Base-by-base conservation (phyloP, 2,888 invertebrate genomes). In the Volucella inflata region DNA sequence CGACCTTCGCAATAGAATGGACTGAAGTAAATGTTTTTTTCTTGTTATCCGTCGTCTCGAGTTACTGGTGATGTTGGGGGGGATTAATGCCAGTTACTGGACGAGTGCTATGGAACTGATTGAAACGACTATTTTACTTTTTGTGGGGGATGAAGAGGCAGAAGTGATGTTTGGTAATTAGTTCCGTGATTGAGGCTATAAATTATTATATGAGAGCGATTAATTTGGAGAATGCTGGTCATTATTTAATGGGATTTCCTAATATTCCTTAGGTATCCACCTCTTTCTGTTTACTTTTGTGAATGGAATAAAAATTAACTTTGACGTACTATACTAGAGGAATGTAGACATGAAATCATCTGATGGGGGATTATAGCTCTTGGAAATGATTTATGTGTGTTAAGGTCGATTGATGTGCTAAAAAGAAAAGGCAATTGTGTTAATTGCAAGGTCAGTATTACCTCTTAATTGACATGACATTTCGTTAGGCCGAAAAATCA, bases 141-240 rank as follows among this genome's bases (percentile, higher is more conserved):
- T 17, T 65, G 21, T 60, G 55, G 50, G 57, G 62, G 30, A 30
- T 30, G 30, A 30, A 6, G 30, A 6, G 6, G 6, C 6, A 4
- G 6, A 30, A 80, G 14, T 76, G 80, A 71, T 67, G 75, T 16
- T 64, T 46, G 53, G 70, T 84, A 84, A 84, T 84, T 80, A 84
- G 84, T 84, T 80, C 50, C 70, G 55, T 84, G 84, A 84, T 75
- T 80, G 80, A 80, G 84, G 50, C 57, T 71, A 71, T 80, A 80
- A 80, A 80, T 84, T 71, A 76, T 84, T 64, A 55, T 75, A 67
- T 67, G 70, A 71, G 70, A 71, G 42, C 80, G 71, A 84, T 84
- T 84, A 80, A 80, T 84, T 80, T 12, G 30, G 21, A 36, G 38
- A 62, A 74, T 62, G 42, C 48, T 48, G 55, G 60, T 50, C 70